Evolutionary conservation across 2,888 invertebrate genomes (phyloP), one percentile per base, ranked within the genome.

Genomic region (Diadromus collaris): DNA sequence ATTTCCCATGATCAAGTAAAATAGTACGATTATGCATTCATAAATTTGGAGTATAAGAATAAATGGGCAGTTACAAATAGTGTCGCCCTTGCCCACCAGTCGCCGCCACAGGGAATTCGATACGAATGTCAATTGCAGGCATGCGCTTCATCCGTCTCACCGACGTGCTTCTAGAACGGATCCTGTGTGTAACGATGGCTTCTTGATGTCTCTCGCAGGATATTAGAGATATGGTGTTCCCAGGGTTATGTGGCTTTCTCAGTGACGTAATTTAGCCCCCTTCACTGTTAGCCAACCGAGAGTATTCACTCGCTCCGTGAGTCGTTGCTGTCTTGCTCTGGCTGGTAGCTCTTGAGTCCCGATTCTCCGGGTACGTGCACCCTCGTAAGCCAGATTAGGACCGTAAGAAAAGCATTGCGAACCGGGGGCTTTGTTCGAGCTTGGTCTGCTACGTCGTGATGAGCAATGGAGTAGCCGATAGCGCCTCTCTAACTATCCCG

Each of bases 401-500:
- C 84, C 81, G 83, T 85, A 87, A 88, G 88, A 88, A 88, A 88
- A 86, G 86, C 87, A 85, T 85, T 71, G 84, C 84, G 68, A 64
- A 81, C 76, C 75, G 79, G 5, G 80, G 85, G 88, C 88, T 88
- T 89, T 88, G 86, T 86, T 86, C 84, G 79, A 78, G 83, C 82
- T 86, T 79, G 81, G 81, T 81, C 82, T 79, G 82, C 82, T 85
- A 84, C 83, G 81, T 84, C 76, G 83, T 85, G 87, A 88, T 87
- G 88, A 88, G 86, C 88, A 87, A 84, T 86, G 84, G 85, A 85
- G 84, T 87, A 83, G 84, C 86, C 85, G 87, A 87, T 88, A 87
- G 85, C 84, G 82, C 85, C 83, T 86, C 84, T 83, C 83, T 83
- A 84, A 83, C 84, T 83, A 83, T 85, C 85, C 82, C 87, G 19